Conservation (phyloP, 2,113 vertebrate genomes). For the Orientallactaga bullata region DNA sequence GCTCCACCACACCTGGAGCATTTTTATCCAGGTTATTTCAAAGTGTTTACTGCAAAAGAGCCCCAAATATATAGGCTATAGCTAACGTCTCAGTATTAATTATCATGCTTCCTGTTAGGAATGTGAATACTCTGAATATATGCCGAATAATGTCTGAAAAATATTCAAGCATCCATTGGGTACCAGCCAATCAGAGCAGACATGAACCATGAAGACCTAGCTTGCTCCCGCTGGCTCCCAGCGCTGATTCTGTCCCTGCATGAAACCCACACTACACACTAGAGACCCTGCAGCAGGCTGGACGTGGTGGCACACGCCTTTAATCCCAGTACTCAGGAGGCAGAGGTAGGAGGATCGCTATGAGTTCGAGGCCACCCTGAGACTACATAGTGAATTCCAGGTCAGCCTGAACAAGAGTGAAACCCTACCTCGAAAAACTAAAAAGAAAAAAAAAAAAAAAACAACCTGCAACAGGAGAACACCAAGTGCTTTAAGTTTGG, state of each 20-base stretch:
- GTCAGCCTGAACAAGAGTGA: no score
- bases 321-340: no score
- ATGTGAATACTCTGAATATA: neutral
- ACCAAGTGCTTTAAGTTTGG: rapidly evolving
- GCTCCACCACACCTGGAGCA: neutral
- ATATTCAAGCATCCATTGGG: no score
- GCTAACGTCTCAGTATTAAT: neutral
- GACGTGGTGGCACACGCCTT: no score
- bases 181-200: neutral
- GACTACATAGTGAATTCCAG: no score
- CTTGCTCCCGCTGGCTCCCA: neutral
- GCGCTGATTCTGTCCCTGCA: neutral
- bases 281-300: rapidly evolving
- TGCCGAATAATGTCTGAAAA: neutral
- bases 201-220: neutral
- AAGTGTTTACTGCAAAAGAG: neutral
- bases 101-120: neutral
- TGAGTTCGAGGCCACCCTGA: no score
- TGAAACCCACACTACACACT: neutral
- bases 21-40: neutral
- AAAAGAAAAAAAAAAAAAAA: no score
- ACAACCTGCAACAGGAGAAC: rapidly evolving
- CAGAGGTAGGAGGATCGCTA: no score
- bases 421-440: no score
- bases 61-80: neutral